Percentiles rank a stretch among this genome's conserved stretches.
phyloP scores from a whole-genome alignment of 2,113 vertebrate species.

The Echinops telfairi region DNA sequence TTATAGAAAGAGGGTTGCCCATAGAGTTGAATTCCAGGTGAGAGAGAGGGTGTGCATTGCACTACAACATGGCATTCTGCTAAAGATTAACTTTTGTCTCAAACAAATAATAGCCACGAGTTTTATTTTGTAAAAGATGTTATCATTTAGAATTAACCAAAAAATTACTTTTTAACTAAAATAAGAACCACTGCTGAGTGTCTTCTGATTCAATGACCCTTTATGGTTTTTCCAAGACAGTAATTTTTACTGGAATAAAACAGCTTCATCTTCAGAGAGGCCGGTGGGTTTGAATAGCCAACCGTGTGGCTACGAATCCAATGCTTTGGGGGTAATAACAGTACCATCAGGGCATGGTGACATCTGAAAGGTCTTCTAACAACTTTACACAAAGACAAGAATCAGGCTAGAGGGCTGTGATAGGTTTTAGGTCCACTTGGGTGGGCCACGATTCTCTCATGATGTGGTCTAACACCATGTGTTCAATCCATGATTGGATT shows the following conservation, averaged over 20 bases:
- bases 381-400: slow-evolving; percentile 46
- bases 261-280: background rate
- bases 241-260: too few species aligned
- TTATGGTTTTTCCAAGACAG: too few species aligned
- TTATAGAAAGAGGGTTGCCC: background rate
- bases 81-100: background rate
- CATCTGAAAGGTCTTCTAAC: slow-evolving; percentile 10
- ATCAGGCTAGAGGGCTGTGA: background rate
- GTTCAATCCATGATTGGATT: too few species aligned
- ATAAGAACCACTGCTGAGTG: too few species aligned
- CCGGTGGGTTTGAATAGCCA: background rate
- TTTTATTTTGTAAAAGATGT: slow-evolving; percentile 1
- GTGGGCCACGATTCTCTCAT: too few species aligned
- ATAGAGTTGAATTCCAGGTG: background rate
- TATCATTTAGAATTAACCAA: too few species aligned
- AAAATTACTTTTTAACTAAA: too few species aligned
- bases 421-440: too few species aligned
- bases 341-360: background rate
- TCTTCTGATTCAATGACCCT: too few species aligned
- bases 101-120: background rate
- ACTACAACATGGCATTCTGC: background rate
- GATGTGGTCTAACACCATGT: too few species aligned
- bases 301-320: too few species aligned
- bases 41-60: background rate
- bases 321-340: too few species aligned